Evolutionary conservation across 2,797 vertebrate genomes (phyloP).

Genomic region (Falco novaeseelandiae): DNA sequence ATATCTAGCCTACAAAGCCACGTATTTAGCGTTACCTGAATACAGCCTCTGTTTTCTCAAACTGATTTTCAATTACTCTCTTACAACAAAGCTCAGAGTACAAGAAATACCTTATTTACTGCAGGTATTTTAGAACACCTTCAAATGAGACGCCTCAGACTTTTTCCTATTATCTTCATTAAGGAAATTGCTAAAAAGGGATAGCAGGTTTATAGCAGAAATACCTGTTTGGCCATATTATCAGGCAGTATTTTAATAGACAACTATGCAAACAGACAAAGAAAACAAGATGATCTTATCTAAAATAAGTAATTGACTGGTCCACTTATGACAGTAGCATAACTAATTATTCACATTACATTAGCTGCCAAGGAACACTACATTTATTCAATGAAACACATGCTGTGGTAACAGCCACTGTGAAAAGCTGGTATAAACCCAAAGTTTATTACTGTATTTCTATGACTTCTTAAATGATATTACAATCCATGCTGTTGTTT

Average conservation of each 20-base stretch:
- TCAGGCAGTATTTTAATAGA: background rate
- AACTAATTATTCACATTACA: background rate
- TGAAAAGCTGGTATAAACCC: background rate
- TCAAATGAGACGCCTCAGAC: background rate
- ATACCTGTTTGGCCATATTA: background rate
- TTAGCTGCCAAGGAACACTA: background rate
- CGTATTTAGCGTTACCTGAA: background rate
- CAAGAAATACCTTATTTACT: background rate
- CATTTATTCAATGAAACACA: background rate
- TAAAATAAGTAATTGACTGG: background rate
- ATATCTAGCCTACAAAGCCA: background rate
- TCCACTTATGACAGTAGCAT: background rate
- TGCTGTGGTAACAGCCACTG: background rate
- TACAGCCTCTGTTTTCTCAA: background rate
- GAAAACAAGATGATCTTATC: background rate
- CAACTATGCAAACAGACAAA: background rate
- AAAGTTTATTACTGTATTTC: background rate
- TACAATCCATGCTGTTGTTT: background rate
- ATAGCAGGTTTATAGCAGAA: background rate
- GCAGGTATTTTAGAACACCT: background rate
- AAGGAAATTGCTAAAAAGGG: background rate
- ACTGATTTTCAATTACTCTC: background rate
- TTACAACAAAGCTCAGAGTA: background rate
- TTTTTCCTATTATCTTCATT: background rate
- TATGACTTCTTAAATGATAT: background rate